These are phyloP conservation scores for Gasteruption jaculator DNA, from an alignment of 2,888 invertebrate species.

Conservation along the genomic window DNA sequence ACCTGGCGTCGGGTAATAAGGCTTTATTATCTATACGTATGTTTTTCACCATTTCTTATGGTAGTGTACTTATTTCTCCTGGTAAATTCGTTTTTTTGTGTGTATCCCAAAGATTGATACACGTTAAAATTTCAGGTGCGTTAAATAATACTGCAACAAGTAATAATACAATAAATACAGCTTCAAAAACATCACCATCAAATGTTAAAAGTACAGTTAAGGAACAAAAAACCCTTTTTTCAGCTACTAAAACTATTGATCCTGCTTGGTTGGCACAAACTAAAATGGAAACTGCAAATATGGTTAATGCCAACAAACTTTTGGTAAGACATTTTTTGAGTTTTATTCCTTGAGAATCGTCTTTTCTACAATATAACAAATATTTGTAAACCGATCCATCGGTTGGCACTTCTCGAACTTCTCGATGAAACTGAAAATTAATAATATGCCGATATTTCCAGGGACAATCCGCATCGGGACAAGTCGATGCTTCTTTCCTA, in stretches of 20 bases:
- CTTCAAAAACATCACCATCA: constrained; percentile 44
- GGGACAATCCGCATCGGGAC: constrained; percentile 42
- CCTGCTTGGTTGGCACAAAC: constrained; percentile 50
- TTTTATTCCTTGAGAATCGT: no score
- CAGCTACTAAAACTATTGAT: constrained; percentile 45
- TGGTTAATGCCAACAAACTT: constrained; percentile 42
- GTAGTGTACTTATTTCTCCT: no score
- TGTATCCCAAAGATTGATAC: neutral
- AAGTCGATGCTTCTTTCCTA: constrained; percentile 46
- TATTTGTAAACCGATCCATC: no score
- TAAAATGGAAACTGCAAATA: constrained; percentile 48
- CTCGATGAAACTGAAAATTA: no score
- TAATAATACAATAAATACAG: constrained; percentile 36
- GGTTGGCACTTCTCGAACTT: no score
- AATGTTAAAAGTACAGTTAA: constrained; percentile 43
- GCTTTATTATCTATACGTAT: no score
- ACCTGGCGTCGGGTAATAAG: no score
- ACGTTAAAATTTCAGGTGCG: constrained; percentile 18
- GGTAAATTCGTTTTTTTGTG: no score
- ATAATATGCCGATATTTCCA: constrained; percentile 23
- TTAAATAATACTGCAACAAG: constrained; percentile 31
- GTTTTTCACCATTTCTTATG: no score
- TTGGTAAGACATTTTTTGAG: constrained; percentile 26
- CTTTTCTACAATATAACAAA: constrained; percentile 27
- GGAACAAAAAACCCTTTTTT: constrained; percentile 45